Base-by-base conservation (phyloP, 2,797 vertebrate genomes). In the Sebastes glaucus region DNA sequence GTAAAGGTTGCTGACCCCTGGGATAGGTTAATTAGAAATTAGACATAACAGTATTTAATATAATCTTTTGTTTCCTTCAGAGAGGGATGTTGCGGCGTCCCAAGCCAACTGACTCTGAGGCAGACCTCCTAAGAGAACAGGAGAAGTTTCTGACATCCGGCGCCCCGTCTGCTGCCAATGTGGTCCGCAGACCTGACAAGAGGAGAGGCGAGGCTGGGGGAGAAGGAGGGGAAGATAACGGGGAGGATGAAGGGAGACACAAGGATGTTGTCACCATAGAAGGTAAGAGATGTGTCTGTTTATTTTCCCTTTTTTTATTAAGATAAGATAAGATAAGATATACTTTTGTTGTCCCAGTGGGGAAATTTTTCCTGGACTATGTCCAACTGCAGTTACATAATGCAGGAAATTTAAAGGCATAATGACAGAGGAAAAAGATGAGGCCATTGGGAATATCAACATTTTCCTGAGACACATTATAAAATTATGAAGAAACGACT, bases 111-210 rank as follows among this genome's bases (percentile, higher is more conserved):
- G 98, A 99, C 89, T 98, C 97, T 0, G 98, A 99, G 92, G 95
- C 92, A 2, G 99, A 99, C 89, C 93, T 99, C 77, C 93, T 99
- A 20, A 96, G 74, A 61, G 98, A 98, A 78, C 98, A 99, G 91
- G 92, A 96, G 81, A 92, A 93, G 81, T 99, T 99, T 87, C 93
- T 99, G 66, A 92, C 95, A 74, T 94, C 97, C 2, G 94, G 97
- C 1, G 89, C 94, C 35, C 91, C 90, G 16, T 95, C 97, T 7
- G 95, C 97, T 1, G 98, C 97, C 55, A 96, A 85, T 14, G 88
- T 98, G 82, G 87, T 97, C 80, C 97, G 96, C 70, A 96, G 97
- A 57, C 96, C 96, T 11, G 97, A 97, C 90, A 97, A 98, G 92
- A 96, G 97, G 86, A 94, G 92, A 88, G 96, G 96, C 5, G 83